phyloP scores from a whole-genome alignment of 2,113 vertebrate genomes.

The Chauna torquata region DNA sequence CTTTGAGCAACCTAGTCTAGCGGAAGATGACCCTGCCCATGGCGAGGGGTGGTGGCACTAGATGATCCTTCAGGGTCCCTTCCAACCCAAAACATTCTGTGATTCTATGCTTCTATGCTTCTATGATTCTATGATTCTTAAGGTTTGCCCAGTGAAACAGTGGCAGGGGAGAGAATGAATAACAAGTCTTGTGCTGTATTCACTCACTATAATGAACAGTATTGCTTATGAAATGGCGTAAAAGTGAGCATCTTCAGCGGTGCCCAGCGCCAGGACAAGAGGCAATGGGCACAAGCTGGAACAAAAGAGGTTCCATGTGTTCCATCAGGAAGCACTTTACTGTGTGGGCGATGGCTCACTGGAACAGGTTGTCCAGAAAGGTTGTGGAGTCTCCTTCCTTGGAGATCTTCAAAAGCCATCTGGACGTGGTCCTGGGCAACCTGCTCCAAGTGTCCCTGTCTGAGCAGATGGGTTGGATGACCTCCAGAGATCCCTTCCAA shows the following conservation, averaged over 20 bases:
- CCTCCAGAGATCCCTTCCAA: neutral
- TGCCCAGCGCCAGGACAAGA: too few relatives aligned
- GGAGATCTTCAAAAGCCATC: neutral
- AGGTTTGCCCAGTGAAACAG: neutral
- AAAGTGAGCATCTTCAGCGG: neutral
- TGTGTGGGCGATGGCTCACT: neutral
- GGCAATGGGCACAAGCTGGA: too few relatives aligned
- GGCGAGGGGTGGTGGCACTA: too few relatives aligned
- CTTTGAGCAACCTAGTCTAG: too few relatives aligned
- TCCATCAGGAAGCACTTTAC: neutral
- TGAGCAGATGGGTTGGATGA: neutral
- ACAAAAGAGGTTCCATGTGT: too few relatives aligned
- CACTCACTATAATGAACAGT: neutral
- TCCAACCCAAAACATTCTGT: too few relatives aligned
- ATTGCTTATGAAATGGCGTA: neutral
- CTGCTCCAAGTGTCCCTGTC: neutral
- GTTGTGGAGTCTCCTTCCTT: neutral
- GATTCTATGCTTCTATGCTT: neutral
- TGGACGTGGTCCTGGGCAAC: neutral
- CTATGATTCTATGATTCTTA: neutral
- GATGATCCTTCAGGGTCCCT: too few relatives aligned
- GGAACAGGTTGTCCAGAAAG: neutral
- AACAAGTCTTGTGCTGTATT: neutral
- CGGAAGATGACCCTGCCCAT: too few relatives aligned
- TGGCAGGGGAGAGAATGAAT: neutral